phyloP scores from a whole-genome alignment of 2,888 invertebrate genomes.

The Drosophila vallismaia region DNA sequence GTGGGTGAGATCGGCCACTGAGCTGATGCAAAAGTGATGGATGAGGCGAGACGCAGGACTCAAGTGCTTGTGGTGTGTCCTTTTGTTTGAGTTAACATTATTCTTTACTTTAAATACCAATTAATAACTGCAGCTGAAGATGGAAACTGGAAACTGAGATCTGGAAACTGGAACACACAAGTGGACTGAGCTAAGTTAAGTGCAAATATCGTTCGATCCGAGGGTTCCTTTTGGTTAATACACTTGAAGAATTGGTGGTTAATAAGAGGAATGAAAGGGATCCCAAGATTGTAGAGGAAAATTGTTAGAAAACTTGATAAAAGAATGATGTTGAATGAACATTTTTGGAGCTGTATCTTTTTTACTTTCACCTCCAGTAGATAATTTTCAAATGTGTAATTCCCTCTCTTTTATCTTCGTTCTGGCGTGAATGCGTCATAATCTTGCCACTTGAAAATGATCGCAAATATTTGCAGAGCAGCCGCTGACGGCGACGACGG shows the following conservation, averaged over 20 bases:
- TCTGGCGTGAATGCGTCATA: conserved; percentile 80
- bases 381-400: conserved; percentile 7
- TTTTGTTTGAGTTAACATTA: conserved; percentile 77
- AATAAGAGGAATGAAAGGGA: too few relatives aligned
- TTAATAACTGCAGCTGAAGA: conserved; percentile 76
- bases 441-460: conserved; percentile 79
- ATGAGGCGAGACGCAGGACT: conserved; percentile 59
- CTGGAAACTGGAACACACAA: conserved; percentile 73
- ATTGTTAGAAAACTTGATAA: background rate
- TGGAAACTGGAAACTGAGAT: conserved; percentile 45
- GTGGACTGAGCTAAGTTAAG: conserved; percentile 60
- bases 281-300: background rate
- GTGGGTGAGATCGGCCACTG: conserved; percentile 60
- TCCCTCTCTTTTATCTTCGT: conserved; percentile 21
- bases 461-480: conserved; percentile 68
- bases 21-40: conserved; percentile 62
- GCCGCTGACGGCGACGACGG: conserved; percentile 49
- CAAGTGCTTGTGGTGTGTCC: conserved; percentile 70
- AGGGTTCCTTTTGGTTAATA: conserved; percentile 7
- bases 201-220: conserved; percentile 61
- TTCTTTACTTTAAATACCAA: conserved; percentile 79
- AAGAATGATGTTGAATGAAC: too few relatives aligned
- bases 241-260: conserved; percentile 13
- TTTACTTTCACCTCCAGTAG: too few relatives aligned
- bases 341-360: too few relatives aligned